phyloP scores from a whole-genome alignment of 2,888 invertebrate species.

The Idaea dimidiata region DNA sequence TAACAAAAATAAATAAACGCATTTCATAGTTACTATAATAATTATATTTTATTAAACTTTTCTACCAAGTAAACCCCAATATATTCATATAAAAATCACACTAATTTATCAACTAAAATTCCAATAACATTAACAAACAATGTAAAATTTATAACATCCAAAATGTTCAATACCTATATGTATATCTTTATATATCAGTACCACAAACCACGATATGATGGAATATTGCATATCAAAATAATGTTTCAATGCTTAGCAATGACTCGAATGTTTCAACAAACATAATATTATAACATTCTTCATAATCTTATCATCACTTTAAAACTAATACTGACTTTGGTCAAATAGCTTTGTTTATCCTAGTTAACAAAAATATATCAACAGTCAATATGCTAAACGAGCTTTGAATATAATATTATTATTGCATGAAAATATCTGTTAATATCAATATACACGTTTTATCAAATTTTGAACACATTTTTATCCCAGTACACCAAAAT shows the following conservation, averaged over 20 bases:
- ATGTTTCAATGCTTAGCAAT: conserved; percentile 60
- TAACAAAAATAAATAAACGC: conserved; percentile 39
- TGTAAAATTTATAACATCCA: conserved; percentile 63
- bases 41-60: conserved; percentile 77
- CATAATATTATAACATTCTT: conserved; percentile 59
- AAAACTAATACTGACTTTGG: conserved; percentile 81
- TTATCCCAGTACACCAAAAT: conserved; percentile 62
- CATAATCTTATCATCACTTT: conserved; percentile 61
- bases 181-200: conserved; percentile 53
- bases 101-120: conserved; percentile 69
- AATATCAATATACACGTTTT: conserved; percentile 63
- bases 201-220: conserved; percentile 68
- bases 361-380: conserved; percentile 75
- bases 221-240: conserved; percentile 63
- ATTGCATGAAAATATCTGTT: conserved; percentile 75
- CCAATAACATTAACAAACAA: conserved; percentile 80
- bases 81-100: conserved; percentile 81
- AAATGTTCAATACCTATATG: conserved; percentile 37
- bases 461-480: conserved; percentile 75
- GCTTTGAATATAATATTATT: conserved; percentile 68
- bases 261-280: conserved; percentile 65
- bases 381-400: conserved; percentile 76
- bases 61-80: conserved; percentile 80
- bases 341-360: conserved; percentile 80
- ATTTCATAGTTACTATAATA: conserved; percentile 52